Percentiles rank a stretch among this genome's conserved stretches.
Evolutionary conservation across 2,113 vertebrate species (phyloP).

Genomic region (Hypanus sabinus): DNA sequence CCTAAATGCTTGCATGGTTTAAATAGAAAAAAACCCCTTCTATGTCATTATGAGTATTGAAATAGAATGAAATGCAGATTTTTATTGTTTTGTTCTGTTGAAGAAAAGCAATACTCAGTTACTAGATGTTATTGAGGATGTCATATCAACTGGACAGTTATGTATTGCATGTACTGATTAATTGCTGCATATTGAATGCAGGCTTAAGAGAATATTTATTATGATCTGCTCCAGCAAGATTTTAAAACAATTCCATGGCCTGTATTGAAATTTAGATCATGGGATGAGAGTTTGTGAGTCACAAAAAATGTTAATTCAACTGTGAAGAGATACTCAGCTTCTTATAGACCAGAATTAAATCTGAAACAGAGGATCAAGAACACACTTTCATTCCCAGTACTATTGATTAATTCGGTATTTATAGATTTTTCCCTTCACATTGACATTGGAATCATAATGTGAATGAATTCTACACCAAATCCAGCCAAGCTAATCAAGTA

Average conservation of each 20-base stretch:
- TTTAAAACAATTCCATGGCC: not conserved
- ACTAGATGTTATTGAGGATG: not conserved
- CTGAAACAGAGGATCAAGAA: not conserved
- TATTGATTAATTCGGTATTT: not conserved
- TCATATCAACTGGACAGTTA: not conserved
- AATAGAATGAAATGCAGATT: not conserved
- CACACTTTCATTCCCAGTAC: not conserved
- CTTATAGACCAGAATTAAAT: not conserved
- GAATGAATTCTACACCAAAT: not conserved
- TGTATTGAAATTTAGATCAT: not conserved
- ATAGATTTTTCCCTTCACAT: not conserved
- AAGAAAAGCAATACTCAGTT: not conserved
- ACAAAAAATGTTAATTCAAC: not conserved
- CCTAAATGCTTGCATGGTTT: too few relatives aligned
- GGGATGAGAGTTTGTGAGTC: conserved; percentile 1
- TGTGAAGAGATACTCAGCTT: not conserved
- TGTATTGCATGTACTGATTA: not conserved
- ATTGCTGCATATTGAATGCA: not conserved
- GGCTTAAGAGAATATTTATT: too few relatives aligned
- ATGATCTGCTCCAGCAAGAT: not conserved
- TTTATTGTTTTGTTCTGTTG: not conserved
- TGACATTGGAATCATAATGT: not conserved
- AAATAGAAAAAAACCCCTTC: too few relatives aligned
- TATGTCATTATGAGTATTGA: too few relatives aligned
- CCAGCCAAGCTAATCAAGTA: not conserved